These are phyloP conservation scores for Ophion costatus DNA, from an alignment of 2,888 invertebrate species.

Conservation along the genomic window DNA sequence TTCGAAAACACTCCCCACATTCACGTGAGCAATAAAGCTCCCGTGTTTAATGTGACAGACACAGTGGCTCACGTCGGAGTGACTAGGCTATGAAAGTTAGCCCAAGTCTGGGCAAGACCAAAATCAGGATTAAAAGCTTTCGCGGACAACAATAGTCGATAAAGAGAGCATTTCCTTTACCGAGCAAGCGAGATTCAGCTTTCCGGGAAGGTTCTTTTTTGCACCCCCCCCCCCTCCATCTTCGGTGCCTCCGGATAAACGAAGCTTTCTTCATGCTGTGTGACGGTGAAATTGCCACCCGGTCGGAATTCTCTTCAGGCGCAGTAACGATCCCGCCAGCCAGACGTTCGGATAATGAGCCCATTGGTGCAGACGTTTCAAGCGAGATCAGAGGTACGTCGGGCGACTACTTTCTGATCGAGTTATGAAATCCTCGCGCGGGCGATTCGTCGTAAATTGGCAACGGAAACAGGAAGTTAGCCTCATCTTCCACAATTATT, in stretches of 20 bases:
- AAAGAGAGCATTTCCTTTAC: slow-evolving; percentile 1
- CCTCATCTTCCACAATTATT: neutral
- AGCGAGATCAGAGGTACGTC: neutral
- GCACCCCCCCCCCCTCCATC: neutral
- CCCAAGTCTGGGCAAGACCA: neutral
- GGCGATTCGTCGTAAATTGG: neutral
- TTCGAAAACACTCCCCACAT: neutral
- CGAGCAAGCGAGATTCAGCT: slow-evolving; percentile 1
- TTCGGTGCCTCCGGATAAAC: slow-evolving; percentile 7
- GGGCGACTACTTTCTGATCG: neutral
- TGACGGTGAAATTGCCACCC: slow-evolving; percentile 43
- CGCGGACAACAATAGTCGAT: neutral
- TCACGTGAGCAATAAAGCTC: neutral
- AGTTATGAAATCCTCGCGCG: neutral
- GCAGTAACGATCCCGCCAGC: slow-evolving; percentile 47
- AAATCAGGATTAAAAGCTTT: neutral
- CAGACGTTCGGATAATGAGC: slow-evolving; percentile 5
- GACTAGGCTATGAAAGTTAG: slow-evolving; percentile 12
- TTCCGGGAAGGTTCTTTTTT: neutral
- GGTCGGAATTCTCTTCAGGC: slow-evolving; percentile 8
- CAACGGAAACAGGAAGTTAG: slow-evolving; percentile 1
- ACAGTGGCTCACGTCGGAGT: slow-evolving; percentile 7
- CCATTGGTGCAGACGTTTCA: neutral
- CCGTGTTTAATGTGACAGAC: slow-evolving; percentile 3
- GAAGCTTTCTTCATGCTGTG: neutral